These are phyloP conservation scores for Drosophila insularis DNA, from an alignment of 1,140 invertebrate species.

Conservation along the genomic window DNA sequence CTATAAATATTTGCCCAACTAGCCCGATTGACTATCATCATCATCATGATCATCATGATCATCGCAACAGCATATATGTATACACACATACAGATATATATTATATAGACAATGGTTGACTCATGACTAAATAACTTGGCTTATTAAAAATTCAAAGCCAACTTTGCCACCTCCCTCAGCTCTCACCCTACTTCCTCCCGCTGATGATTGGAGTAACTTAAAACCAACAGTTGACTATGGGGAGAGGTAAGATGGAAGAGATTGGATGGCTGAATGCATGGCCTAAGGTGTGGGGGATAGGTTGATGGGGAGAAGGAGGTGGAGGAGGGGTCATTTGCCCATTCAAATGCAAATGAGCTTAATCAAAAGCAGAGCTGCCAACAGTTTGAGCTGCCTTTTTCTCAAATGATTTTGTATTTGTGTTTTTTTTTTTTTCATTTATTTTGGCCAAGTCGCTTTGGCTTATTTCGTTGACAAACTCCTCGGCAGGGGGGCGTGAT, in stretches of 20 bases:
- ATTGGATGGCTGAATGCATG: too few relatives aligned
- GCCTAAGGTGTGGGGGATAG: background rate
- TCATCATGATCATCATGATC: too few relatives aligned
- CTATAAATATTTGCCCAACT: conserved; percentile 79
- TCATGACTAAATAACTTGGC: conserved; percentile 78
- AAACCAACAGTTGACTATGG: conserved; percentile 45
- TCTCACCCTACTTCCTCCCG: background rate
- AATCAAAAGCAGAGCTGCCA: conserved; percentile 73
- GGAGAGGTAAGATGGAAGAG: background rate
- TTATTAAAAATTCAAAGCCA: conserved; percentile 77
- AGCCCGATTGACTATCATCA: conserved; percentile 43
- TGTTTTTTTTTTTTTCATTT: conserved; percentile 7
- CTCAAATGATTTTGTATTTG: background rate
- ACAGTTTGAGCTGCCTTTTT: conserved; percentile 26
- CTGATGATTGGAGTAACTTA: conserved; percentile 53
- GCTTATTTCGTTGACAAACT: conserved; percentile 32
- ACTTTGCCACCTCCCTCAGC: background rate
- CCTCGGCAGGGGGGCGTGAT: conserved; percentile 20
- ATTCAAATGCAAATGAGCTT: conserved; percentile 79
- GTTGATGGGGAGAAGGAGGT: background rate
- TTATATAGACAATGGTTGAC: conserved; percentile 67
- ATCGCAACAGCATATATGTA: conserved; percentile 30
- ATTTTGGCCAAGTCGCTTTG: conserved; percentile 38
- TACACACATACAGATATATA: conserved; percentile 20
- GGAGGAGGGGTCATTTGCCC: conserved; percentile 19